Evolutionary conservation across 2,113 vertebrate genomes (phyloP).

Genomic region (Pao palembangensis): DNA sequence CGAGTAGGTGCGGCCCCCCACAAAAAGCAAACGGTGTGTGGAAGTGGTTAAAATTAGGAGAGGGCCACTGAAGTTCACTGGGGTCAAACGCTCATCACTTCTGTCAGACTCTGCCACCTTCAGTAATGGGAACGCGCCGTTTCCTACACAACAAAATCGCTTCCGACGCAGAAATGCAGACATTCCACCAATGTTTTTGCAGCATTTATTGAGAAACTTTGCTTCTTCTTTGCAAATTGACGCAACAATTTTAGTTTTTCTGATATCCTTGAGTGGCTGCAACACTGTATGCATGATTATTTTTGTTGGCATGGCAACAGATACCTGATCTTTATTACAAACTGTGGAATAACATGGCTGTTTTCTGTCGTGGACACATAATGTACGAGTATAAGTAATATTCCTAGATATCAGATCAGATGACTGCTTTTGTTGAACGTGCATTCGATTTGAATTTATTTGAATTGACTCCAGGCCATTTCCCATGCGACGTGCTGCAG

Average conservation of each 20-base stretch:
- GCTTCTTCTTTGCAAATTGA: too few relatives aligned
- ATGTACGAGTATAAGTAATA: too few relatives aligned
- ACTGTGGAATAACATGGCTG: neutral
- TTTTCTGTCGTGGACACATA: neutral
- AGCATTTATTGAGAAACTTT: too few relatives aligned
- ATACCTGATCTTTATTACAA: too few relatives aligned
- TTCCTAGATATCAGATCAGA: neutral
- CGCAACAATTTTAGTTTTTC: too few relatives aligned
- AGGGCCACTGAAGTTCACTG: constrained; percentile 10
- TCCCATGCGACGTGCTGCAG: too few relatives aligned
- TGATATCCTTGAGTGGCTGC: too few relatives aligned
- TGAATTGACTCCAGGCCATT: neutral
- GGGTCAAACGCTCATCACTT: constrained; percentile 15
- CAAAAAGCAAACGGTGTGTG: constrained; percentile 58
- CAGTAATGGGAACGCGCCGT: too few relatives aligned
- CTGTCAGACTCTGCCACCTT: neutral
- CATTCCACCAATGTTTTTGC: too few relatives aligned
- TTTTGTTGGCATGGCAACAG: too few relatives aligned
- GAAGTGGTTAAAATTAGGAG: constrained; percentile 54
- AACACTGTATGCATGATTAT: too few relatives aligned
- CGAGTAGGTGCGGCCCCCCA: constrained; percentile 48
- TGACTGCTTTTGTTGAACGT: neutral
- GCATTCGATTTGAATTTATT: neutral
- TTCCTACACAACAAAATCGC: neutral
- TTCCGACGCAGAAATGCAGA: too few relatives aligned